Percentiles rank a stretch among this genome's conserved stretches.
These are phyloP conservation scores for Polietes domitor DNA, from an alignment of 2,888 invertebrate species.

Conservation along the genomic window DNA sequence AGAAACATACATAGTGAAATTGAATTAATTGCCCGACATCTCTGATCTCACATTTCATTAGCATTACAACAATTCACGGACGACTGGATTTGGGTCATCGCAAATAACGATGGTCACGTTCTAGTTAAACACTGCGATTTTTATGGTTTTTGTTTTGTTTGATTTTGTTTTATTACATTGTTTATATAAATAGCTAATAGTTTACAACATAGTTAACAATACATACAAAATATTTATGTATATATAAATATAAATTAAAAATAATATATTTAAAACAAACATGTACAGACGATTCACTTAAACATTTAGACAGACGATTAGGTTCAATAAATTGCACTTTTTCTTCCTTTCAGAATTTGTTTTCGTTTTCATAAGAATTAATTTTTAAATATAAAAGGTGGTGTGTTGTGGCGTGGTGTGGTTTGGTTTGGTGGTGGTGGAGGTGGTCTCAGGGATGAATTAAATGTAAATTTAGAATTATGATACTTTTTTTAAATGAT, in stretches of 20 bases:
- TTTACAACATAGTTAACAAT: slow-evolving; percentile 26
- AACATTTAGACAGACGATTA: slow-evolving; percentile 20
- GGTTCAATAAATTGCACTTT: slow-evolving; percentile 37
- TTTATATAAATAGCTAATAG: slow-evolving; percentile 30
- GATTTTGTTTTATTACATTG: slow-evolving; percentile 10
- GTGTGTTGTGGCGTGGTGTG: slow-evolving; percentile 16
- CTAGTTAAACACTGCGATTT: no score
- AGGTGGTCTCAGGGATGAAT: slow-evolving; percentile 1
- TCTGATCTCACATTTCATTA: no score
- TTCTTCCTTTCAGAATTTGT: neutral
- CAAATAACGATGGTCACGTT: no score
- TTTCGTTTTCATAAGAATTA: slow-evolving; percentile 14
- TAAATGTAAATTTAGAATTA: slow-evolving; percentile 14
- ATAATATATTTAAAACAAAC: slow-evolving; percentile 8
- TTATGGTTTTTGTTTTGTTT: neutral
- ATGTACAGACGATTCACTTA: slow-evolving; percentile 18
- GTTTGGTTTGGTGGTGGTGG: neutral
- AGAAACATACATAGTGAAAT: no score
- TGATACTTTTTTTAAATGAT: neutral
- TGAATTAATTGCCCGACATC: no score
- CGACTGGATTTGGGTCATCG: no score
- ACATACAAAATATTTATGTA: slow-evolving; percentile 4
- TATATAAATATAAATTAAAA: slow-evolving; percentile 1
- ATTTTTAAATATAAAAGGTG: neutral
- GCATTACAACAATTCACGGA: no score